Percentiles rank a stretch among this genome's conserved stretches.
These are phyloP conservation scores for Staurois parvus DNA, from an alignment of 2,797 vertebrate genomes.

Conservation along the genomic window DNA sequence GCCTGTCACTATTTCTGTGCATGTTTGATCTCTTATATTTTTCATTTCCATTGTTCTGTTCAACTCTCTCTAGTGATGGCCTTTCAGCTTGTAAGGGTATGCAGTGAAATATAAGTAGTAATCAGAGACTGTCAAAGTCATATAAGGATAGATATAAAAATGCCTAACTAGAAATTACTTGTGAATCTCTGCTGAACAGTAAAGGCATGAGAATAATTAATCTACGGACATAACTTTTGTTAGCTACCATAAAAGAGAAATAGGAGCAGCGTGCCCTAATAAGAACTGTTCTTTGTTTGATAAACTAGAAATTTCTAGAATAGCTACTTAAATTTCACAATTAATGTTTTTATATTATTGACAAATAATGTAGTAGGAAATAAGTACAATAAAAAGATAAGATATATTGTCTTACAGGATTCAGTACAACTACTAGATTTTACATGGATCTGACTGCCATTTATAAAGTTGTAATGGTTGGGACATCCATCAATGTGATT, in stretches of 20 bases:
- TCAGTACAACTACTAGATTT: too few relatives aligned
- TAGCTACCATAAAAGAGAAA: constrained; percentile 3
- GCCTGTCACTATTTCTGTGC: constrained; percentile 3
- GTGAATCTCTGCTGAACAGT: constrained; percentile 39
- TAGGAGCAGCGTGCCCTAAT: neutral
- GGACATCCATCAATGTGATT: too few relatives aligned
- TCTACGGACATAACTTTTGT: constrained; percentile 19
- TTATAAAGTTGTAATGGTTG: too few relatives aligned
- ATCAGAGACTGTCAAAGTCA: constrained; percentile 49
- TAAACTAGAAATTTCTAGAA: neutral
- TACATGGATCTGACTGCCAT: too few relatives aligned
- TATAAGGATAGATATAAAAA: constrained; percentile 50
- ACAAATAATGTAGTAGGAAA: neutral
- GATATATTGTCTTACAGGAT: too few relatives aligned
- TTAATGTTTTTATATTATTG: neutral
- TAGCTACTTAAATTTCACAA: neutral
- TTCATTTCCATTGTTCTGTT: constrained; percentile 16
- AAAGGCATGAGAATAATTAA: constrained; percentile 38
- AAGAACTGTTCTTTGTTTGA: neutral
- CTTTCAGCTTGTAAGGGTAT: constrained; percentile 10
- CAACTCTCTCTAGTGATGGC: neutral
- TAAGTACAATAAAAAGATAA: too few relatives aligned
- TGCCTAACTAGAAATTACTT: constrained; percentile 41
- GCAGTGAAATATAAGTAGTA: constrained; percentile 40
- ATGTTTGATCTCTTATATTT: constrained; percentile 3